Evolutionary conservation across 2,797 vertebrate genomes (phyloP).

Genomic region (Glyptemys insculpta): DNA sequence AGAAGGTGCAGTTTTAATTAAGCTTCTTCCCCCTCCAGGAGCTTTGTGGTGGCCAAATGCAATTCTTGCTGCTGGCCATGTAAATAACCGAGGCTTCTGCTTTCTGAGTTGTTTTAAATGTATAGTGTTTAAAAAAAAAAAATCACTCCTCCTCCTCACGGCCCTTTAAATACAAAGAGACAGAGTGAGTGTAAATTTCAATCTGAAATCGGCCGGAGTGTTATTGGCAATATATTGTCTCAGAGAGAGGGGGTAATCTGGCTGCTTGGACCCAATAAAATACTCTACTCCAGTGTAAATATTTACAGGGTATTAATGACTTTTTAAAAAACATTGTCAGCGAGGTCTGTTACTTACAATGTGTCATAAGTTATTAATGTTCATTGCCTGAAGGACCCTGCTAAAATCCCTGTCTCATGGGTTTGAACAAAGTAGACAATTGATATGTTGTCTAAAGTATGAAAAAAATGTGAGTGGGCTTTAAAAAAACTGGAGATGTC

Average conservation of each 20-base stretch:
- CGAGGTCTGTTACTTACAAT: conserved; percentile 81
- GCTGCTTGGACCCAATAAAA: conserved; percentile 78
- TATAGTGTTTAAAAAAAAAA: conserved; percentile 45
- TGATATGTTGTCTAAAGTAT: conserved; percentile 82
- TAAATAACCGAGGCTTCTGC: conserved; percentile 69
- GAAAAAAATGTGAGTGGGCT: conserved; percentile 78
- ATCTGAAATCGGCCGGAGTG: conserved; percentile 73
- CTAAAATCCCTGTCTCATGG: conserved; percentile 77
- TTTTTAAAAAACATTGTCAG: conserved; percentile 79
- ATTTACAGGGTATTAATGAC: conserved; percentile 85
- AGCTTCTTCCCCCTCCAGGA: conserved; percentile 75
- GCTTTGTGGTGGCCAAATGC: conserved; percentile 75
- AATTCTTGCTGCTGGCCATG: conserved; percentile 73
- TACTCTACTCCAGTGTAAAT: conserved; percentile 80
- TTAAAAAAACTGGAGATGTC: conserved; percentile 62
- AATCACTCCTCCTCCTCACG: background rate
- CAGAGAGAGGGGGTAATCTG: conserved; percentile 60
- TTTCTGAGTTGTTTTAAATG: conserved; percentile 36
- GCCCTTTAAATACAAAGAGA: conserved; percentile 71
- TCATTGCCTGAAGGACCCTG: conserved; percentile 78
- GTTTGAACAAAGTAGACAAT: conserved; percentile 83
- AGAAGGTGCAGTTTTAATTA: conserved; percentile 81
- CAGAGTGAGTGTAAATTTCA: conserved; percentile 69
- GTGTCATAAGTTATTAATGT: conserved; percentile 84
- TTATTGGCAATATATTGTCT: conserved; percentile 67